These are phyloP conservation scores for Drosophila kepulauana DNA, from an alignment of 1,140 invertebrate species.

Conservation along the genomic window DNA sequence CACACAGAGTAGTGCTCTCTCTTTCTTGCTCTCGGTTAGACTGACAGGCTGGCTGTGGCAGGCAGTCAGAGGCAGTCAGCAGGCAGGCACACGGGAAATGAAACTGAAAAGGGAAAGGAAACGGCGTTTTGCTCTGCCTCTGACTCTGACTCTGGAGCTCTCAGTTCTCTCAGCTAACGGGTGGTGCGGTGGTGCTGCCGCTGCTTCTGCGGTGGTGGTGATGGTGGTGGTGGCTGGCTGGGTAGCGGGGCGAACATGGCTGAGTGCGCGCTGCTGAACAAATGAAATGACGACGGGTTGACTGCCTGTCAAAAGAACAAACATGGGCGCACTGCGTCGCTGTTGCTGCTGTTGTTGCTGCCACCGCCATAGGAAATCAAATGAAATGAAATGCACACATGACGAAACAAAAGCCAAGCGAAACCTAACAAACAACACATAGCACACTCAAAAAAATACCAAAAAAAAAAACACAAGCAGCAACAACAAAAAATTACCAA, in stretches of 20 bases:
- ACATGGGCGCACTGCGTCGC: slow-evolving; percentile 82
- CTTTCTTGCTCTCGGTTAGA: slow-evolving; percentile 59
- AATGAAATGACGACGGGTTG: slow-evolving; percentile 85
- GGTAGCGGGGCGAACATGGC: slow-evolving; percentile 70
- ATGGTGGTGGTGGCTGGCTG: slow-evolving; percentile 13
- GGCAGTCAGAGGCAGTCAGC: slow-evolving; percentile 11
- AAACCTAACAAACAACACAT: slow-evolving; percentile 60
- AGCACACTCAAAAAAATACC: slow-evolving; percentile 27
- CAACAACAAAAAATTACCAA: slow-evolving; percentile 74
- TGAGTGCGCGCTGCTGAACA: slow-evolving; percentile 83
- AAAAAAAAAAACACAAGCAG: slow-evolving; percentile 4
- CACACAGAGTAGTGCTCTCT: slow-evolving; percentile 27
- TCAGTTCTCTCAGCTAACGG: slow-evolving; percentile 29
- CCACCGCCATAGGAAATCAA: slow-evolving; percentile 80
- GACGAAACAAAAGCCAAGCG: slow-evolving; percentile 78
- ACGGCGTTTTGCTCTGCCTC: slow-evolving; percentile 71
- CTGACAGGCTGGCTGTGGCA: slow-evolving; percentile 65
- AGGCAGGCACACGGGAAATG: slow-evolving; percentile 76
- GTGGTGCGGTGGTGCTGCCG: slow-evolving; percentile 26
- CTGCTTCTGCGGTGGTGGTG: slow-evolving; percentile 20
- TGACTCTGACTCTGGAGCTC: slow-evolving; percentile 21
- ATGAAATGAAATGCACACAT: slow-evolving; percentile 82
- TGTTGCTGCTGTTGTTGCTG: slow-evolving; percentile 34
- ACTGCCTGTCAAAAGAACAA: slow-evolving; percentile 85
- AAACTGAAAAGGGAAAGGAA: slow-evolving; percentile 84